These are phyloP conservation scores for Thera britannica DNA, from an alignment of 2,888 invertebrate species.

Conservation along the genomic window DNA sequence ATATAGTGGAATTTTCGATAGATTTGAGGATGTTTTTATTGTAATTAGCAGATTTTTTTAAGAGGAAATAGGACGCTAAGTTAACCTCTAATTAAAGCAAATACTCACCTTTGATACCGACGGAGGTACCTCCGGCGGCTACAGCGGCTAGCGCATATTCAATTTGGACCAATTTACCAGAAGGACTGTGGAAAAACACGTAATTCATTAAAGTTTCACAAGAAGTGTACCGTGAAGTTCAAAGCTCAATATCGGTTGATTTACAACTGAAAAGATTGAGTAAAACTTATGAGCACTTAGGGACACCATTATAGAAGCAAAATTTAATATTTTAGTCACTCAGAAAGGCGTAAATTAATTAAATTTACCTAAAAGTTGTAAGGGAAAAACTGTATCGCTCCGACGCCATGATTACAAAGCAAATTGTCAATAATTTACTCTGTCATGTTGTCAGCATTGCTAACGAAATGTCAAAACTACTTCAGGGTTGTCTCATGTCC, in stretches of 20 bases:
- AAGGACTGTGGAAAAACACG: slow-evolving; percentile 90
- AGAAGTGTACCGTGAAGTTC: slow-evolving; percentile 35
- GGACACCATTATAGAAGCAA: background rate
- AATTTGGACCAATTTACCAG: slow-evolving; percentile 99
- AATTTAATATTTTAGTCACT: slow-evolving; percentile 11
- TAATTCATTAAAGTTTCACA: slow-evolving; percentile 36
- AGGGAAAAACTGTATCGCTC: slow-evolving; percentile 99
- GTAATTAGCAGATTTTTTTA: background rate
- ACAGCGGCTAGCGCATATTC: slow-evolving; percentile 99
- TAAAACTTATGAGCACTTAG: background rate
- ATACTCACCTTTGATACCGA: slow-evolving; percentile 96
- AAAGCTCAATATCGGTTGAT: slow-evolving; percentile 15
- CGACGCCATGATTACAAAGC: slow-evolving; percentile 93
- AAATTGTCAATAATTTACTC: slow-evolving; percentile 58
- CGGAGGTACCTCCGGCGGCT: slow-evolving; percentile 98
- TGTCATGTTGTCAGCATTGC: slow-evolving; percentile 55
- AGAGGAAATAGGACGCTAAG: slow-evolving; percentile 34
- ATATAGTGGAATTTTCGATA: background rate
- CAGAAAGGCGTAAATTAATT: slow-evolving; percentile 52
- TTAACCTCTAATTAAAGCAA: slow-evolving; percentile 51
- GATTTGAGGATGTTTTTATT: background rate
- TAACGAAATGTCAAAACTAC: slow-evolving; percentile 30
- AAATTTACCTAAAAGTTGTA: slow-evolving; percentile 87
- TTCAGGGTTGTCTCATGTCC: slow-evolving; percentile 3
- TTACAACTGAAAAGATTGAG: slow-evolving; percentile 5